Evolutionary conservation across 2,113 vertebrate species (phyloP), one percentile per base, ranked within the genome.

Genomic region (Festucalex cinctus): DNA sequence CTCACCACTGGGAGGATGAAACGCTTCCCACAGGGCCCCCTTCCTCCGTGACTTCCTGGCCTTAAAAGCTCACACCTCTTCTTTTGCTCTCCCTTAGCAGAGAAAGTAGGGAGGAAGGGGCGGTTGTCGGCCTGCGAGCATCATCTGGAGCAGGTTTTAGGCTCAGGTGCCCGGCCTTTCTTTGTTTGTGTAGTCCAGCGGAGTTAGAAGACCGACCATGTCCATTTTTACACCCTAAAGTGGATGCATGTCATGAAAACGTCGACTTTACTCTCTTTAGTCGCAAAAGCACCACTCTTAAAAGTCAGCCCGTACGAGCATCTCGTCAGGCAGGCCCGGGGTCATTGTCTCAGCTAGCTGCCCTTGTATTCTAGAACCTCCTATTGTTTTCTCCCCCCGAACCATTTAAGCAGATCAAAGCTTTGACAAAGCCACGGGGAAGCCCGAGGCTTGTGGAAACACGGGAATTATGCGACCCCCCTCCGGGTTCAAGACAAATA

Each of bases 1-100:
- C 92, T 92, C 93, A 94, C 94, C 93, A 93, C 96, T 97, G 95
- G 90, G 95, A 96, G 92, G 95, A 97, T 97, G 95, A 98, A 97
- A 96, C 95, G 94, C 92, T 92, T 94, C 96, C 95, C 92, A 94
- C 95, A 93, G 95, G 93, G 95, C 89, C 90, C 88, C 92, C 90
- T 39, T 61, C 59, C 36, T 61, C 59, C 5, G n/a, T 37, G 93
- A 94, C 94, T 95, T 94, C 93, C 92, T 83, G 86, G 92, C 92
- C 91, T 93, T 92, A 93, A 93, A 95, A 93, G 94, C 94, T 96
- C 92, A 96, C 96, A 93, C 93, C 93, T 93, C 93, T 93, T 93
- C 93, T 94, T 93, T 94, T 94, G 74, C 70, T 83, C 78, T 82
- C 74, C 74, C 76, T 74, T 65, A 76, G 44, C 62, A 63, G 66